Percentiles rank a stretch among this genome's conserved stretches.
Conservation (phyloP, 2,888 invertebrate genomes). For the Sipha maydis region DNA sequence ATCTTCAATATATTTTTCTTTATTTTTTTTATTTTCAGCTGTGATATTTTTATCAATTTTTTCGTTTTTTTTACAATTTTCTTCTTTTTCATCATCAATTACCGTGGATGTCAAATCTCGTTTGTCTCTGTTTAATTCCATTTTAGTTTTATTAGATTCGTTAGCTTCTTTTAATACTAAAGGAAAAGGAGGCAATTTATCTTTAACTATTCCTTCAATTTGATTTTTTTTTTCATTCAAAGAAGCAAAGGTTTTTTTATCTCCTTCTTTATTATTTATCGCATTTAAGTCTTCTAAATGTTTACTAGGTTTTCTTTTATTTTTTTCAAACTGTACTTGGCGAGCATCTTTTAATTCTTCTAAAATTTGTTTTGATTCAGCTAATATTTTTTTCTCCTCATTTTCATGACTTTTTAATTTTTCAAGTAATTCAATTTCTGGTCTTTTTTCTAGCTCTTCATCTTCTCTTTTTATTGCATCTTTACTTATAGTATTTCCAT, state of each 20-base stretch:
- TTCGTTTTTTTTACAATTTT: constrained; percentile 65
- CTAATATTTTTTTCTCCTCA: constrained; percentile 76
- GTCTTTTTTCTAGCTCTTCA: constrained; percentile 48
- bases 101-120: constrained; percentile 63
- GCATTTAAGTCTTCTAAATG: constrained; percentile 26
- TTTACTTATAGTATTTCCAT: constrained; percentile 63
- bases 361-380: constrained; percentile 76
- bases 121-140: constrained; percentile 64
- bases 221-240: constrained; percentile 42
- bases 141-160: constrained; percentile 43
- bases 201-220: constrained; percentile 51
- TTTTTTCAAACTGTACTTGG: constrained; percentile 57
- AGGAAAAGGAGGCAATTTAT: constrained; percentile 62
- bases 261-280: background rate
- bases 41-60: constrained; percentile 9
- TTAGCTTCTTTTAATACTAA: constrained; percentile 57
- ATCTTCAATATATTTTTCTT: constrained; percentile 15
- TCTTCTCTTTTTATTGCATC: constrained; percentile 67
- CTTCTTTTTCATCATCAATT: constrained; percentile 65
- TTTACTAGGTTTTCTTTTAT: constrained; percentile 30
- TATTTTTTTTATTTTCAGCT: constrained; percentile 20
- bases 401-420: constrained; percentile 77
- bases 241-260: constrained; percentile 10
- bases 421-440: constrained; percentile 67
- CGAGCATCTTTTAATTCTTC: constrained; percentile 61